Percentiles rank a stretch among this genome's conserved stretches.
phyloP scores from a whole-genome alignment of 2,113 vertebrate genomes.

The Dunckerocampus dactyliophorus region DNA sequence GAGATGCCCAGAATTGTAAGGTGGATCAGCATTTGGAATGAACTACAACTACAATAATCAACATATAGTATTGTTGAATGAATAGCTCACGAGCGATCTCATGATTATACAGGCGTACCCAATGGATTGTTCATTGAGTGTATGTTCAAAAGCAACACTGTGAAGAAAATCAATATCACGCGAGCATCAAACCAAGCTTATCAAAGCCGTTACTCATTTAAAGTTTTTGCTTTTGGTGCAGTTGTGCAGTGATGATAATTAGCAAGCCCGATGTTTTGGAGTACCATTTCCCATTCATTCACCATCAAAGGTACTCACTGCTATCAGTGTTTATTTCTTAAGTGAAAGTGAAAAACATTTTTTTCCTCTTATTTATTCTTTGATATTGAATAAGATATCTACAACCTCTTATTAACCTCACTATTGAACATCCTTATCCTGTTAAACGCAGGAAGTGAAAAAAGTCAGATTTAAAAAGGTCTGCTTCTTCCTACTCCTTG shows the following conservation, averaged over 20 bases:
- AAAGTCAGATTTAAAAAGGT: too few relatives aligned
- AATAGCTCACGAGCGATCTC: background rate
- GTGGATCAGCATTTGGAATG: too few relatives aligned
- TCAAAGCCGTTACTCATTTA: background rate
- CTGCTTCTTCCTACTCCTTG: too few relatives aligned
- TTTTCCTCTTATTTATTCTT: too few relatives aligned
- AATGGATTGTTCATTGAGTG: background rate
- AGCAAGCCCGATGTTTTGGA: constrained; percentile 6
- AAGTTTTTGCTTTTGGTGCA: background rate
- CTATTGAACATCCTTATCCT: too few relatives aligned
- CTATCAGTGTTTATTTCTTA: constrained; percentile 23
- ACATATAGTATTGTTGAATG: background rate
- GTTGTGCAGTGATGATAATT: background rate
- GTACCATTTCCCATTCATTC: constrained; percentile 16
- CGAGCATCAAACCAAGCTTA: background rate
- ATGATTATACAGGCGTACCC: background rate
- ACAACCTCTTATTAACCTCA: too few relatives aligned
- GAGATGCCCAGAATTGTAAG: background rate
- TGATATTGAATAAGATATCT: too few relatives aligned
- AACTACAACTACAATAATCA: background rate
- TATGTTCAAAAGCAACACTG: background rate
- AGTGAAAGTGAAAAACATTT: too few relatives aligned
- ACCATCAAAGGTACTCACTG: constrained; percentile 14
- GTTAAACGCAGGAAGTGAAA: too few relatives aligned
- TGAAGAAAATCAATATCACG: background rate